phyloP scores from a whole-genome alignment of 2,797 vertebrate species.

The Rhodeus uyekii region DNA sequence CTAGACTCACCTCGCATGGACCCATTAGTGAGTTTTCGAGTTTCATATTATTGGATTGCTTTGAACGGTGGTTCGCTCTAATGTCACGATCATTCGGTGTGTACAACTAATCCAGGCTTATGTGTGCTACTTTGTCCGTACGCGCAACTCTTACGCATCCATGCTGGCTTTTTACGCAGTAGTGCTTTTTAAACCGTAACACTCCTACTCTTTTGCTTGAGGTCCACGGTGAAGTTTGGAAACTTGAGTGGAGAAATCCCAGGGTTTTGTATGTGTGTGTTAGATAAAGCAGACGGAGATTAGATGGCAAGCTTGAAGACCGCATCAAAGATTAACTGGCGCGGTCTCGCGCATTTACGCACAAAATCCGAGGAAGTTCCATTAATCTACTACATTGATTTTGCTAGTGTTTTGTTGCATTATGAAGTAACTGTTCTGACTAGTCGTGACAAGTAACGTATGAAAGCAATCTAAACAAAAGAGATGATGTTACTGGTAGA shows the following conservation, averaged over 20 bases:
- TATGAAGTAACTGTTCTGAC: background rate
- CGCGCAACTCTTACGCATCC: background rate
- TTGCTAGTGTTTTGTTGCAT: background rate
- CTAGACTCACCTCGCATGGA: slow-evolving; percentile 84
- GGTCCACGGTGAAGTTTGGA: slow-evolving; percentile 23
- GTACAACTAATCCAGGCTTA: background rate
- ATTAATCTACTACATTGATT: background rate
- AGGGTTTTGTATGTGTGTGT: slow-evolving; percentile 33
- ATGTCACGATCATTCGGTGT: slow-evolving; percentile 11
- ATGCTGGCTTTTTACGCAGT: slow-evolving; percentile 23
- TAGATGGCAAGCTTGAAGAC: slow-evolving; percentile 39
- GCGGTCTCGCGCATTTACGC: slow-evolving; percentile 39
- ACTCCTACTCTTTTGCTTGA: background rate
- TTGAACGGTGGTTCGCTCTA: slow-evolving; percentile 26
- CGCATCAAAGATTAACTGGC: slow-evolving; percentile 57
- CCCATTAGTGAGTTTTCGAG: slow-evolving; percentile 69
- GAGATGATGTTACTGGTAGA: background rate
- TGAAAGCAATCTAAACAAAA: background rate
- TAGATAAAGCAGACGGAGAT: slow-evolving; percentile 37
- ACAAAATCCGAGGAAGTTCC: slow-evolving; percentile 37
- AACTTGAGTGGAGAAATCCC: slow-evolving; percentile 37
- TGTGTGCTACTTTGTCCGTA: slow-evolving; percentile 19
- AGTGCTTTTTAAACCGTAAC: slow-evolving; percentile 31
- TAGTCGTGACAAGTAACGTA: background rate
- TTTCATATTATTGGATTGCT: slow-evolving; percentile 51